phyloP scores from a whole-genome alignment of 2,888 invertebrate species.

The Melanostoma mellinum region DNA sequence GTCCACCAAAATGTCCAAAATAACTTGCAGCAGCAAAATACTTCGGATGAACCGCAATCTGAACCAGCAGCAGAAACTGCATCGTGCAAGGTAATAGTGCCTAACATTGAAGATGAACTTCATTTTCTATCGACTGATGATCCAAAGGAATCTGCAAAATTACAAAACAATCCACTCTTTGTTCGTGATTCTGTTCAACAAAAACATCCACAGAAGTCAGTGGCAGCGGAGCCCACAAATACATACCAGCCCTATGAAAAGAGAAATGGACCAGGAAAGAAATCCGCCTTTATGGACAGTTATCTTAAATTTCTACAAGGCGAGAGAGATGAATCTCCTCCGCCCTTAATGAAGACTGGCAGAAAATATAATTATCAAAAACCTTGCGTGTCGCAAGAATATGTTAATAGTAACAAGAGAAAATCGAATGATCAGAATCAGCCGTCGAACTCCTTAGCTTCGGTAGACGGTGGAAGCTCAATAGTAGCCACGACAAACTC shows the following conservation, averaged over 20 bases:
- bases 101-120: constrained; percentile 94
- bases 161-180: constrained; percentile 72
- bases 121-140: constrained; percentile 86
- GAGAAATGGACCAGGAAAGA: constrained; percentile 75
- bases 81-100: constrained; percentile 92
- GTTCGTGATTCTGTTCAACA: constrained; percentile 64
- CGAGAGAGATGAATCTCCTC: constrained; percentile 91
- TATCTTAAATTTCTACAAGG: constrained; percentile 90
- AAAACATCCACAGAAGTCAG: constrained; percentile 16
- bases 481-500: constrained; percentile 79
- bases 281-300: constrained; percentile 92
- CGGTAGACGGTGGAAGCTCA: constrained; percentile 9
- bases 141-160: constrained; percentile 80
- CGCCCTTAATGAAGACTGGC: constrained; percentile 83
- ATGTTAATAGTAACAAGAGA: constrained; percentile 36
- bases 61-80: constrained; percentile 84
- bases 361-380: constrained; percentile 80
- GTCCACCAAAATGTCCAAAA: constrained; percentile 75
- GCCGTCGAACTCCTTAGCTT: background rate
- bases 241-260: constrained; percentile 44
- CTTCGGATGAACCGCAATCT: constrained; percentile 64
- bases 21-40: constrained; percentile 73
- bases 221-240: constrained; percentile 4
- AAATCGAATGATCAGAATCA: constrained; percentile 42
- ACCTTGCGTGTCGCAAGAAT: constrained; percentile 25